A percentile compares a stretch with the other conserved stretches of the same genome.
Evolutionary conservation across 1,140 invertebrate species (phyloP).

Genomic region (Lordiphosa clarofinis): DNA sequence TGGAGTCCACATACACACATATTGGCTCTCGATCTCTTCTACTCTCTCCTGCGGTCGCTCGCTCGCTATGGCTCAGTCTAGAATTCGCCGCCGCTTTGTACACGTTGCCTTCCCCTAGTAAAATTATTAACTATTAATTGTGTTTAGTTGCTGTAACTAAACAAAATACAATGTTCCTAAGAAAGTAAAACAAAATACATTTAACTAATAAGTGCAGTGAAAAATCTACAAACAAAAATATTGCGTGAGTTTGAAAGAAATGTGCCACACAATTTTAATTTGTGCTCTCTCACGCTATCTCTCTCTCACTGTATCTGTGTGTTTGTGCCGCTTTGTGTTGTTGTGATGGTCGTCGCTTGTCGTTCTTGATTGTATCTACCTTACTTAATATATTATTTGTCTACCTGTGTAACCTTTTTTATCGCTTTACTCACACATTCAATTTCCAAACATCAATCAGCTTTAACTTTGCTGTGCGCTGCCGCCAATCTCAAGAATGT

Average conservation of each 20-base stretch:
- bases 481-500: constrained; percentile 31
- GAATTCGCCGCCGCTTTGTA: constrained; percentile 47
- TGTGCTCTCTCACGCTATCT: constrained; percentile 10
- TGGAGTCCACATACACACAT: constrained; percentile 12
- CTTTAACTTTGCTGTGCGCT: constrained; percentile 24
- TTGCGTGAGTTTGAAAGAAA: constrained; percentile 58
- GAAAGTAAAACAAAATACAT: constrained; percentile 19
- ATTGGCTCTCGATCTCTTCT: constrained; percentile 4
- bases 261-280: constrained; percentile 13
- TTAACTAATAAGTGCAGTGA: constrained; percentile 12
- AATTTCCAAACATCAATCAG: constrained; percentile 50
- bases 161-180: constrained; percentile 3
- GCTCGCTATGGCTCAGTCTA: constrained; percentile 10
- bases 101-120: constrained; percentile 29
- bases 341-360: constrained; percentile 5
- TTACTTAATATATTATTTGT: constrained; percentile 19
- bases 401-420: constrained; percentile 35
- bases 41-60: not conserved
- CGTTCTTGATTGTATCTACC: not conserved
- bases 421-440: constrained; percentile 14
- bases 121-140: constrained; percentile 34
- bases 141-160: constrained; percentile 1
- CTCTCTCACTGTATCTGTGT: constrained; percentile 20
- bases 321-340: constrained; percentile 39
- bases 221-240: constrained; percentile 42